A percentile compares a stretch with the other conserved stretches of the same genome.
phyloP scores from a whole-genome alignment of 2,888 invertebrate species.

The Nomada hirtipes region DNA sequence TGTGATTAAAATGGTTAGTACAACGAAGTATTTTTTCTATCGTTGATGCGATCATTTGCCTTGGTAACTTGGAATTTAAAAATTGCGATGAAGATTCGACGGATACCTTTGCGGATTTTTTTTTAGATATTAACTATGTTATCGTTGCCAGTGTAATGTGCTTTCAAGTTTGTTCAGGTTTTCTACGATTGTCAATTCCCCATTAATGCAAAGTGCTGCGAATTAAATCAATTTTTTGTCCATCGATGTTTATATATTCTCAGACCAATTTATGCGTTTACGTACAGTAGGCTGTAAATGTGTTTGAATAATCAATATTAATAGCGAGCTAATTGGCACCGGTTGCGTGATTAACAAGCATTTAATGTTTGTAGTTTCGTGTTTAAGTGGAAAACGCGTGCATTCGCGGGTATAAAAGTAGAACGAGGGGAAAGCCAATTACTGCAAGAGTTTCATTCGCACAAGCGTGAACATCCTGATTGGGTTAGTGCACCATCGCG shows the following conservation, averaged over 20 bases:
- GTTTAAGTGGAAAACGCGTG: slow-evolving; percentile 47
- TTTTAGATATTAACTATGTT: no score
- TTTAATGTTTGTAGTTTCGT: slow-evolving; percentile 38
- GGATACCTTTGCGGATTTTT: no score
- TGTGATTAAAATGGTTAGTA: no score
- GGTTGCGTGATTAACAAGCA: slow-evolving; percentile 34
- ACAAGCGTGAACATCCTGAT: slow-evolving; percentile 35
- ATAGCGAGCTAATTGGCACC: slow-evolving; percentile 1
- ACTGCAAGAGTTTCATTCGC: slow-evolving; percentile 47
- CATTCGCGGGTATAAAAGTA: slow-evolving; percentile 40
- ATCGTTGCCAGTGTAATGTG: no score
- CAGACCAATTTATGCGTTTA: not conserved
- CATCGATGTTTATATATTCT: not conserved
- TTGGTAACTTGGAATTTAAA: no score
- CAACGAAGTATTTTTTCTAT: no score
- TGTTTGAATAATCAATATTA: not conserved
- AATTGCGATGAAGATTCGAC: no score
- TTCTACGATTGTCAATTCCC: not conserved
- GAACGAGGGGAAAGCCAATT: slow-evolving; percentile 62
- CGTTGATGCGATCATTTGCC: no score
- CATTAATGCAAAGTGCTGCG: not conserved
- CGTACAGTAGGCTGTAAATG: not conserved
- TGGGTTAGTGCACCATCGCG: not conserved
- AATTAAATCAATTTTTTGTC: not conserved
- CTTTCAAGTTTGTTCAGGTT: not conserved